Evolutionary conservation across 2,888 invertebrate species (phyloP), one percentile per base, ranked within the genome.

Genomic region (Aromia moschata): DNA sequence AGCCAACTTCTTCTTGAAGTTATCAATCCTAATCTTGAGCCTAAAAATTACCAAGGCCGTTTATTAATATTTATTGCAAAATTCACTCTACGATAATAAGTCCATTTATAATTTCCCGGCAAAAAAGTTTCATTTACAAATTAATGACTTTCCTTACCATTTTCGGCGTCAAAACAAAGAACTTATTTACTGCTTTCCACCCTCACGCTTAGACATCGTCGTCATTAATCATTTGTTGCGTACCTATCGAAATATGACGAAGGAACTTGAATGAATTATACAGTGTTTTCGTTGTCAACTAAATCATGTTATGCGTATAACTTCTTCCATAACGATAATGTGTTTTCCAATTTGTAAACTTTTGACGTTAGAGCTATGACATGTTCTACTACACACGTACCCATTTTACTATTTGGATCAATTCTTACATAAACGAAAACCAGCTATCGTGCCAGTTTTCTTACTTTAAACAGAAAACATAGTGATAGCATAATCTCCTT

Each of bases 171-270:
- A 65, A 62, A 64, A 65, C 64, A 64, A 65, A 62, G 60, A 65
- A 62, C 64, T 65, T 68, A 68, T 68, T 65, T 64, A 65, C 65
- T 64, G 65, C 64, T 55, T 57, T 60, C 46, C 68, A 59, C 51
- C 45, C 63, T 43, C 57, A 38, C 46, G 60, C 54, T 51, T 38
- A 41, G 51, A 61, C 64, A 45, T 58, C 52, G 58, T 56, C 62
- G 46, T 56, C 68, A 65, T 65, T 68, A 65, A 68, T 65, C 65
- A 65, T 65, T 68, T 68, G n/a, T 67, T 68, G 56, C 55, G 30
- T 38, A 33, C 58, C 58, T 62, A 64, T 64, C 65, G 68, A 60
- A 64, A 68, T 64, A 60, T 51, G 56, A 37, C 55, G 54, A 49
- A 30, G 38, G 49, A 58, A 44, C 55, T 64, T 56, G n/a, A n/a